These are phyloP conservation scores for Anthonomus grandis DNA, from an alignment of 1,140 invertebrate species.

Conservation along the genomic window DNA sequence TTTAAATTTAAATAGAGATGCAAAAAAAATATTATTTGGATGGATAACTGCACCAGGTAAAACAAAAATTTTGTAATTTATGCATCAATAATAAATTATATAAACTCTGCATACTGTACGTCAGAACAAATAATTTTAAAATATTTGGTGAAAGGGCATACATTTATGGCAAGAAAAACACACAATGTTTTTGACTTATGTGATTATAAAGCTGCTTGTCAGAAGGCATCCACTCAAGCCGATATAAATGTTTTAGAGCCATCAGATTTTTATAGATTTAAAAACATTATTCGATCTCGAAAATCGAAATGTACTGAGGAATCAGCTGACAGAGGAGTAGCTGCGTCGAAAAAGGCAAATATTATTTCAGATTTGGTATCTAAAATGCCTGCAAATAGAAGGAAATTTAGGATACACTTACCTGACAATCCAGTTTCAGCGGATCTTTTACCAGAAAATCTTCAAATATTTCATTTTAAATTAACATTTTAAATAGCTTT, in stretches of 20 bases:
- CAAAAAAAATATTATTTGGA: too few relatives aligned
- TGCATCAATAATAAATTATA: not conserved
- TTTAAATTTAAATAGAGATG: too few relatives aligned
- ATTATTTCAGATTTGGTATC: not conserved
- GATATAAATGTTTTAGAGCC: too few relatives aligned
- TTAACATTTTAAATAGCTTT: too few relatives aligned
- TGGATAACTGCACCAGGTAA: not conserved
- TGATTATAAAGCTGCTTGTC: not conserved
- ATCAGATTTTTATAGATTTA: too few relatives aligned
- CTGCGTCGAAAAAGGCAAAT: not conserved
- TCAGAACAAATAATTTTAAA: not conserved
- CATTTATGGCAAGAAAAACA: too few relatives aligned
- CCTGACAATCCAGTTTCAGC: too few relatives aligned
- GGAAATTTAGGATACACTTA: not conserved
- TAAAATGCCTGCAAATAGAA: not conserved
- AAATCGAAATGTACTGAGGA: not conserved
- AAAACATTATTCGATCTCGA: not conserved
- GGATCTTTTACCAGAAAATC: too few relatives aligned
- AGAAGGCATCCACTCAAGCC: not conserved
- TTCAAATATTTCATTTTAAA: too few relatives aligned
- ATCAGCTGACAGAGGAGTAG: not conserved
- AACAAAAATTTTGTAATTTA: not conserved
- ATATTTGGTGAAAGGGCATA: slow-evolving; percentile 5
- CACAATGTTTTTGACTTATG: not conserved
- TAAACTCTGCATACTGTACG: not conserved